These are phyloP conservation scores for Carposina sasakii DNA, from an alignment of 1,140 invertebrate genomes.

Conservation along the genomic window DNA sequence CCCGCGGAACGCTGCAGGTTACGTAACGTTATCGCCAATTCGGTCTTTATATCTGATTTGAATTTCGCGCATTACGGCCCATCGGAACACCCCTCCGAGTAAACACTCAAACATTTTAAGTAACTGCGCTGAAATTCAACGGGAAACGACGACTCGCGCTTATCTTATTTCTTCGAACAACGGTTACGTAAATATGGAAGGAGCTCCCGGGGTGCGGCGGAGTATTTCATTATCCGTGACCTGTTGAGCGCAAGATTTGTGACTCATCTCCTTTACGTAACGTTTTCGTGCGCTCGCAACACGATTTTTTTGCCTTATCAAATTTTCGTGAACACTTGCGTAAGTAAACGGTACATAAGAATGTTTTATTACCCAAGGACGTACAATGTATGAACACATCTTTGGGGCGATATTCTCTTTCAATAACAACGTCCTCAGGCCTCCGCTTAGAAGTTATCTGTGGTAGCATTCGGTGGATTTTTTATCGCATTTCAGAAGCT, in stretches of 20 bases:
- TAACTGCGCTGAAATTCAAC: conserved; percentile 39
- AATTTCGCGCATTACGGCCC: conserved; percentile 48
- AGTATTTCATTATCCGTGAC: conserved; percentile 64
- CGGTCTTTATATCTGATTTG: conserved; percentile 57
- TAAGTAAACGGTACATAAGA: conserved; percentile 7
- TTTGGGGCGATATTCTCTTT: too few species aligned
- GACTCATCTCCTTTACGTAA: conserved; percentile 51
- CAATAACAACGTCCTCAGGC: too few species aligned
- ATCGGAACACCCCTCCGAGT: conserved; percentile 33
- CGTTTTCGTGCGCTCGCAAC: conserved; percentile 22
- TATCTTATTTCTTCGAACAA: conserved; percentile 50
- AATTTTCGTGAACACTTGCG: conserved; percentile 31
- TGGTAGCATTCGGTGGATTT: conserved; percentile 16
- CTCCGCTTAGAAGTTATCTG: too few species aligned
- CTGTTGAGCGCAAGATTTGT: conserved; percentile 62
- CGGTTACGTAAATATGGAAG: conserved; percentile 59
- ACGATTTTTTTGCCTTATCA: conserved; percentile 33
- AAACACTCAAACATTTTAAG: conserved; percentile 45
- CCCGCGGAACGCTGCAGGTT: too few species aligned
- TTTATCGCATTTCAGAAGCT: conserved; percentile 33
- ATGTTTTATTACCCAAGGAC: too few species aligned
- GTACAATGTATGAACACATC: too few species aligned
- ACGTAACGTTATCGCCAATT: conserved; percentile 42
- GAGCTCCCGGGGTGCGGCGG: conserved; percentile 41
- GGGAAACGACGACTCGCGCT: conserved; percentile 38